Evolutionary conservation across 2,797 vertebrate genomes (phyloP).

Genomic region (Sebastes diploproa): DNA sequence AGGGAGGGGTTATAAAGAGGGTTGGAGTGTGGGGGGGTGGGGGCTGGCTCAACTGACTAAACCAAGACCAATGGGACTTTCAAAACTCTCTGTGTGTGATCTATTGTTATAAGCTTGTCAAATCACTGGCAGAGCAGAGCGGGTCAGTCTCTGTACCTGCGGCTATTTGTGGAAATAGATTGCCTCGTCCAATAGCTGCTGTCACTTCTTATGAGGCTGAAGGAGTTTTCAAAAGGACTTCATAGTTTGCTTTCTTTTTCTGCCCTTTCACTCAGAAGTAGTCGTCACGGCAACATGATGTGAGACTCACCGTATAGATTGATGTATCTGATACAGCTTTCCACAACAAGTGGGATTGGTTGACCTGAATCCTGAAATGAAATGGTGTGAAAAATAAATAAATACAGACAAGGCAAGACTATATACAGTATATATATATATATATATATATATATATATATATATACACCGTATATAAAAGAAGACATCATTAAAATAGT

Average conservation of each 20-base stretch:
- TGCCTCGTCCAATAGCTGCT: conserved; percentile 30
- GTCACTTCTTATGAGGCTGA: conserved; percentile 18
- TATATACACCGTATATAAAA: not conserved
- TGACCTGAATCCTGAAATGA: conserved; percentile 85
- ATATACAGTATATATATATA: not conserved
- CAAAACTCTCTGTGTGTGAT: conserved; percentile 55
- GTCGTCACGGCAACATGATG: not conserved
- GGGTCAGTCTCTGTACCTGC: conserved; percentile 36
- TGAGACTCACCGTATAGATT: conserved; percentile 92
- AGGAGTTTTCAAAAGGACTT: conserved; percentile 18
- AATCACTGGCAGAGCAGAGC: conserved; percentile 30
- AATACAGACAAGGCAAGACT: conserved; percentile 6
- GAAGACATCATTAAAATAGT: not conserved
- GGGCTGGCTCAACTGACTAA: conserved; percentile 21
- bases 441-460: not conserved
- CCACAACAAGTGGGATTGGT: conserved; percentile 95
- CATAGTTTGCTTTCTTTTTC: conserved; percentile 1
- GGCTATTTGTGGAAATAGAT: conserved; percentile 52
- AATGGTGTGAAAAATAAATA: conserved; percentile 1
- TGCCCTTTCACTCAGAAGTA: conserved; percentile 9
- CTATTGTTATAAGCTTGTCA: conserved; percentile 62
- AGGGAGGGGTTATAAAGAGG: conserved; percentile 45
- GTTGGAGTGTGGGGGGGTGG: not conserved
- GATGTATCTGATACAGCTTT: conserved; percentile 98
- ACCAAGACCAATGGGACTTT: conserved; percentile 53